phyloP scores from a whole-genome alignment of 2,113 vertebrate genomes.

The Macquaria ambigua region DNA sequence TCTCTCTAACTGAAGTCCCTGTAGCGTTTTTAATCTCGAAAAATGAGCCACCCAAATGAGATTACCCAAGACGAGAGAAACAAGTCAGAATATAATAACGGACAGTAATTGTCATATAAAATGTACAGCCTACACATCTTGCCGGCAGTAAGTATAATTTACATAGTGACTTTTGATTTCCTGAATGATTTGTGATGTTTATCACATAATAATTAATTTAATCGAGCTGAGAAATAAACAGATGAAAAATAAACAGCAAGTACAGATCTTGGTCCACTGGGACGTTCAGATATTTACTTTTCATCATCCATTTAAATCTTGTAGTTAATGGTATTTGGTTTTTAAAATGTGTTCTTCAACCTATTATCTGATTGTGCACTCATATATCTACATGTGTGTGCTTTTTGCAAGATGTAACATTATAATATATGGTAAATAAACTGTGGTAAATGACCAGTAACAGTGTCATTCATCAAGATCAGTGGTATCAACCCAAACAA shows the following conservation, averaged over 20 bases:
- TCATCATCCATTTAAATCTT: constrained; percentile 51
- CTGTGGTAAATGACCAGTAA: constrained; percentile 69
- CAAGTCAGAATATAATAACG: constrained; percentile 55
- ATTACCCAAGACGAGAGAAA: constrained; percentile 58
- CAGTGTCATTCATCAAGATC: constrained; percentile 55
- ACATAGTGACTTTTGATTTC: constrained; percentile 67
- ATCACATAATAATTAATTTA: constrained; percentile 58
- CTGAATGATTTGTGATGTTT: constrained; percentile 66
- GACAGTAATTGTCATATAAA: constrained; percentile 61
- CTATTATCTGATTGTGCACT: constrained; percentile 65
- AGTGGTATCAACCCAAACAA: constrained; percentile 31
- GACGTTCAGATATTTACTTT: constrained; percentile 60
- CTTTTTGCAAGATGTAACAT: constrained; percentile 69
- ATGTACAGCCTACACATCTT: constrained; percentile 72
- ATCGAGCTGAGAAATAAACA: constrained; percentile 46
- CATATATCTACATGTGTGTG: constrained; percentile 70
- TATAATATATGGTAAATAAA: constrained; percentile 76
- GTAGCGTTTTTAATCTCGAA: constrained; percentile 64
- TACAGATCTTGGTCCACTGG: constrained; percentile 40
- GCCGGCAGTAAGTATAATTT: constrained; percentile 58
- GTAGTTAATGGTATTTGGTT: constrained; percentile 56
- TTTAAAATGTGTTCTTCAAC: constrained; percentile 59
- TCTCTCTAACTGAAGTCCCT: constrained; percentile 49
- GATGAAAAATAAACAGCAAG: constrained; percentile 48
- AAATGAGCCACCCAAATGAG: constrained; percentile 66